Percentiles rank a stretch among this genome's conserved stretches.
Evolutionary conservation across 2,888 invertebrate genomes (phyloP).

Genomic region (Linnaemya vulpina): DNA sequence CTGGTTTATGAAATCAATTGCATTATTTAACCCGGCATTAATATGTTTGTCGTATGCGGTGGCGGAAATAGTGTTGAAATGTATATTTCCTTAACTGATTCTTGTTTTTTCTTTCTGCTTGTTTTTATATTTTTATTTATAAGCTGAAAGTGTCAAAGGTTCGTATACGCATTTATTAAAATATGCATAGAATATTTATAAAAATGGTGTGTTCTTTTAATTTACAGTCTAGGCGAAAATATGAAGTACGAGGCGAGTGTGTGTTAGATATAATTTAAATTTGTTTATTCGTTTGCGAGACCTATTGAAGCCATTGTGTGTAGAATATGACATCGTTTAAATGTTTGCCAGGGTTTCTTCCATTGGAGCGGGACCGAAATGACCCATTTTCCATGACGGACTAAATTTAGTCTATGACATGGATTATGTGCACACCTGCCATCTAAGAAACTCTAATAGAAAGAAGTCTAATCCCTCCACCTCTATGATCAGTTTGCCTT

Average conservation of each 20-base stretch:
- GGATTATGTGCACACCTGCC: too few relatives aligned
- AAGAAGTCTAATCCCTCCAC: too few relatives aligned
- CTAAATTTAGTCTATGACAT: too few relatives aligned
- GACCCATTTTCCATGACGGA: too few relatives aligned
- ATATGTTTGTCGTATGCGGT: constrained; percentile 55
- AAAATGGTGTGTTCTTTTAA: background rate
- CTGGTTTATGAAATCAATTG: constrained; percentile 15
- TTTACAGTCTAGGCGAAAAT: background rate
- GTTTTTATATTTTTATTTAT: constrained; percentile 19
- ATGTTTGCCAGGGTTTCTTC: too few relatives aligned
- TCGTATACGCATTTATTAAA: constrained; percentile 46
- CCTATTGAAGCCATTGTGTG: too few relatives aligned
- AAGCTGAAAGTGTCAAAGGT: constrained; percentile 46
- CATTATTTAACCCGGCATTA: constrained; percentile 20
- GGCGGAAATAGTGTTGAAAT: constrained; percentile 66
- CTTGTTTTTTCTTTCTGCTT: constrained; percentile 5
- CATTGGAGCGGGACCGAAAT: too few relatives aligned
- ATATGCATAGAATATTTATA: background rate
- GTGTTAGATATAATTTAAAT: too few relatives aligned
- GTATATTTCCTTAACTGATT: constrained; percentile 50
- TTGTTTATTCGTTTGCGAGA: too few relatives aligned
- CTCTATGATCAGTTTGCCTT: too few relatives aligned
- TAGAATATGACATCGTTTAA: too few relatives aligned
- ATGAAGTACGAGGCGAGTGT: background rate
- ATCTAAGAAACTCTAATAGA: too few relatives aligned